Evolutionary conservation across 1,140 invertebrate genomes (phyloP).

Genomic region (Nomia melanderi): DNA sequence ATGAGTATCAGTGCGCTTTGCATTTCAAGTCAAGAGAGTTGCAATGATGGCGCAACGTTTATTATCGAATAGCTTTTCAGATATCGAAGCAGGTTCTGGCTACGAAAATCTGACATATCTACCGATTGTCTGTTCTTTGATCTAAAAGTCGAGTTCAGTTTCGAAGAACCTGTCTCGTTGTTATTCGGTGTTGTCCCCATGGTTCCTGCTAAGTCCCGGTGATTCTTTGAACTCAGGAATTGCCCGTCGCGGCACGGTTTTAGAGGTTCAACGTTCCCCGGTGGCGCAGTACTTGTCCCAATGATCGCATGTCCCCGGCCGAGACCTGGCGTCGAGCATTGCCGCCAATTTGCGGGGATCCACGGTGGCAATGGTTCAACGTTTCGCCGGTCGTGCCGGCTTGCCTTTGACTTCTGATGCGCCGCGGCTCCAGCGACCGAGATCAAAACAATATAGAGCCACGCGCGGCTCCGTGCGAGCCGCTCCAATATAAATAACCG

Average conservation of each 20-base stretch:
- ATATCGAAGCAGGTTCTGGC: no score
- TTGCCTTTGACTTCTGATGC: slow-evolving; percentile 52
- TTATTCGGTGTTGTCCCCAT: neutral
- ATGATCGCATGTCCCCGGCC: slow-evolving; percentile 54
- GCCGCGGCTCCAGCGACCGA: slow-evolving; percentile 35
- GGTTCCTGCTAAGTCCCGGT: neutral
- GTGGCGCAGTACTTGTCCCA: slow-evolving; percentile 53
- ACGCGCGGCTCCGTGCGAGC: neutral
- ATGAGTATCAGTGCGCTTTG: no score
- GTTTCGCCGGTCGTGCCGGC: slow-evolving; percentile 55
- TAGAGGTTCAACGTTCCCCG: slow-evolving; percentile 52
- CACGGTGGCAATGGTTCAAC: slow-evolving; percentile 56
- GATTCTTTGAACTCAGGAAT: slow-evolving; percentile 29
- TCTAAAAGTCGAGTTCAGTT: no score
- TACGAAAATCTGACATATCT: no score
- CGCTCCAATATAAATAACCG: slow-evolving; percentile 31
- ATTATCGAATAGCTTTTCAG: no score
- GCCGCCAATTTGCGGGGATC: slow-evolving; percentile 55
- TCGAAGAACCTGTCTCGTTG: no score
- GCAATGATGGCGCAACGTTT: no score
- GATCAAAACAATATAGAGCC: slow-evolving; percentile 32
- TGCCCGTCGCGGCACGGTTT: slow-evolving; percentile 19
- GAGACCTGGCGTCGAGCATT: slow-evolving; percentile 58
- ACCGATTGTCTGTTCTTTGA: no score
- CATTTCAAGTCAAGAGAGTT: no score